A percentile compares a stretch with the other conserved stretches of the same genome.
phyloP scores from a whole-genome alignment of 2,888 invertebrate species.

The Spialia ferax region DNA sequence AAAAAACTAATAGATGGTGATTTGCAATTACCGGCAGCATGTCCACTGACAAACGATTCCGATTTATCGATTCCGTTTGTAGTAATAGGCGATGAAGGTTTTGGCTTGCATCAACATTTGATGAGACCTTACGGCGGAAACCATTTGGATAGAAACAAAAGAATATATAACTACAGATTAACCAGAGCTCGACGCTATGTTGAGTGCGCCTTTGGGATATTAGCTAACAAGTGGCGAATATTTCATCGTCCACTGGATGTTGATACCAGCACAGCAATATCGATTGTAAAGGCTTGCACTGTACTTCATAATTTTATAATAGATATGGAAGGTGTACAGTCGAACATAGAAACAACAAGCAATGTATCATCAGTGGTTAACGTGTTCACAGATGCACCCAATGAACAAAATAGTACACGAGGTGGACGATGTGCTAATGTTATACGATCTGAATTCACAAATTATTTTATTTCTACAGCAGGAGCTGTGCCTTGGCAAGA shows the following conservation, averaged over 20 bases:
- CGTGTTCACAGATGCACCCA: slow-evolving; percentile 44
- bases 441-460: slow-evolving; percentile 45
- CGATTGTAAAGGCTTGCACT: slow-evolving; percentile 7
- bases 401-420: slow-evolving; percentile 45
- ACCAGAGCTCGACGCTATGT: slow-evolving; percentile 22
- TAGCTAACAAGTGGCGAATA: slow-evolving; percentile 36
- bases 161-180: slow-evolving; percentile 30
- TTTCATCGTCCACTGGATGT: slow-evolving; percentile 9
- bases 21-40: slow-evolving; percentile 6
- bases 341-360: slow-evolving; percentile 42
- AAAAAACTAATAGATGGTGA: slow-evolving; percentile 5
- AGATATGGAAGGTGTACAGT: slow-evolving; percentile 37
- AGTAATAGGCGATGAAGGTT: slow-evolving; percentile 28
- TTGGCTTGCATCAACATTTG: slow-evolving; percentile 16
- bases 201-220: slow-evolving; percentile 33
- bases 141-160: slow-evolving; percentile 3
- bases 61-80: slow-evolving; percentile 11
- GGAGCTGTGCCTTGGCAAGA: slow-evolving; percentile 47
- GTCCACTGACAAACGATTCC: slow-evolving; percentile 1
- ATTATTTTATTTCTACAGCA: slow-evolving; percentile 46
- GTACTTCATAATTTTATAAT: slow-evolving; percentile 46
- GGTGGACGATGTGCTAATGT: slow-evolving; percentile 46
- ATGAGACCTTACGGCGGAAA: slow-evolving; percentile 28
- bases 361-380: slow-evolving; percentile 45
- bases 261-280: slow-evolving; percentile 2